Conservation (phyloP, 2,113 vertebrate genomes). For the Hucho hucho region DNA sequence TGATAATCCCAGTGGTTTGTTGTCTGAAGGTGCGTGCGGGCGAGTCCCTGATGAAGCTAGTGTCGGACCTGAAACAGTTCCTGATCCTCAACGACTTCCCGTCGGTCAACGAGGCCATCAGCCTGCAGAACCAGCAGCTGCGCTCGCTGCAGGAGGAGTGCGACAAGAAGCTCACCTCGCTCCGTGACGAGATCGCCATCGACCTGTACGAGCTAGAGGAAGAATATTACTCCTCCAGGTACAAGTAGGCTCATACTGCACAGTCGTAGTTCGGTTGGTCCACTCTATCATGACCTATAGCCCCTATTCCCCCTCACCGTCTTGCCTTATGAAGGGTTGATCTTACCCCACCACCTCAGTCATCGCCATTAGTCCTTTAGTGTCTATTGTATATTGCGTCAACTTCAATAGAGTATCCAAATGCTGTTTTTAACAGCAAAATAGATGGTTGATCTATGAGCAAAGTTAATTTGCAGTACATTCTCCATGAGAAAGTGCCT, state of each 20-base stretch:
- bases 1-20: background rate
- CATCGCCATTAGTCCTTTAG: background rate
- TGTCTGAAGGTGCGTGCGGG: constrained; percentile 88
- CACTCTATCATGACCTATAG: constrained; percentile 40
- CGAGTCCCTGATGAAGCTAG: constrained; percentile 96
- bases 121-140: constrained; percentile 92
- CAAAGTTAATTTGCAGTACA: too few relatives aligned
- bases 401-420: constrained; percentile 6
- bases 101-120: constrained; percentile 94
- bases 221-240: constrained; percentile 99
- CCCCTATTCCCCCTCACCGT: constrained; percentile 31
- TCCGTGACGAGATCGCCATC: constrained; percentile 94
- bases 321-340: constrained; percentile 24
- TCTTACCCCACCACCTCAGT: background rate
- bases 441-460: too few relatives aligned
- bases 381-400: constrained; percentile 12
- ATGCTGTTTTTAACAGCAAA: constrained; percentile 19
- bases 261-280: constrained; percentile 31
- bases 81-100: constrained; percentile 97
- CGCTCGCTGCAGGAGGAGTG: constrained; percentile 91
- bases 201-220: constrained; percentile 99
- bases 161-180: constrained; percentile 90
- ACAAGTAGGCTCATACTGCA: constrained; percentile 83
- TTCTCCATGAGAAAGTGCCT: constrained; percentile 30
- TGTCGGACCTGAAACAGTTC: constrained; percentile 97